Percentiles rank a stretch among this genome's conserved stretches.
These are phyloP conservation scores for Clarias laeviceps DNA, from an alignment of 2,797 vertebrate species.

Conservation along the genomic window DNA sequence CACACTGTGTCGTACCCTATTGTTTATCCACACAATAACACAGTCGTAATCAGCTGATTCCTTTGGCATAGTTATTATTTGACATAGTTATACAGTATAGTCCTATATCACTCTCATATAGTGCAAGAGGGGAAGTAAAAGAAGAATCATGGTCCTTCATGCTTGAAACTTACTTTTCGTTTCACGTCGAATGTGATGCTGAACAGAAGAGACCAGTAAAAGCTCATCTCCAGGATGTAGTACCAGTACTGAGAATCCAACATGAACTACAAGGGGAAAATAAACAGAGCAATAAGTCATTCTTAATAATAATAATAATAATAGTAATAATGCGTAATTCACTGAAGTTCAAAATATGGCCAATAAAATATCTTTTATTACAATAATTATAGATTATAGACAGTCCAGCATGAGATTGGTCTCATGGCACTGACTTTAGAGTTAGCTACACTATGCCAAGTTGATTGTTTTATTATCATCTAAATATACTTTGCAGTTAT, in stretches of 20 bases:
- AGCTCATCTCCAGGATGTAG: constrained; percentile 89
- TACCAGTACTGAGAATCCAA: constrained; percentile 95
- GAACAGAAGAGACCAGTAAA: constrained; percentile 89
- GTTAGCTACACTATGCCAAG: constrained; percentile 29
- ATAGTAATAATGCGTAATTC: not conserved
- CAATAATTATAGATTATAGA: constrained; percentile 42
- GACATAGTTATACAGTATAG: no score
- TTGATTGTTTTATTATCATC: constrained; percentile 39
- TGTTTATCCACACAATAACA: not conserved
- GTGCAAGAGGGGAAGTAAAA: not conserved
- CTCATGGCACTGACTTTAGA: constrained; percentile 34
- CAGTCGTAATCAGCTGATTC: not conserved
- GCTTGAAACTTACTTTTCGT: constrained; percentile 82
- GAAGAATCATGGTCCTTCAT: not conserved
- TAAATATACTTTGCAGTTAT: constrained; percentile 53
- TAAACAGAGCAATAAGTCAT: constrained; percentile 28
- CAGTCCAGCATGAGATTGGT: constrained; percentile 18
- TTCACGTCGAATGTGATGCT: constrained; percentile 86
- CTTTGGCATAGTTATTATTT: not conserved
- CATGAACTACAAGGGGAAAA: constrained; percentile 75
- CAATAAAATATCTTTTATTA: not conserved
- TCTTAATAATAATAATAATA: not conserved
- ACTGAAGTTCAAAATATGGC: constrained; percentile 17
- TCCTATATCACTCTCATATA: not conserved
- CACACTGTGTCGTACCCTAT: not conserved